Percentiles rank a stretch among this genome's conserved stretches.
These are phyloP conservation scores for Sycophila texana DNA, from an alignment of 2,888 invertebrate species.

Conservation along the genomic window DNA sequence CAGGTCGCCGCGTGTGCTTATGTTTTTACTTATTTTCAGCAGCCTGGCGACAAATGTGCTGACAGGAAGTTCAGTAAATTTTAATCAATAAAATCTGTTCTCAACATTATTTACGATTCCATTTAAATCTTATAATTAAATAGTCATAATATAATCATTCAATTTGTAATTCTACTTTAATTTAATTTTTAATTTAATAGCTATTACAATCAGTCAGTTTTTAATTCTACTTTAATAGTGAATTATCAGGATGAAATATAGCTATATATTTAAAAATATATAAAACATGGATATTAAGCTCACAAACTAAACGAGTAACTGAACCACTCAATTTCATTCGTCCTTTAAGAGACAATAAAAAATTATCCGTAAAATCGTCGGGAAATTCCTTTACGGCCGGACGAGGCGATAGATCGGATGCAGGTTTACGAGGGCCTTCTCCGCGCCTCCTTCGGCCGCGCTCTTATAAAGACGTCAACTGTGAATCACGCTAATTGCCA, in stretches of 20 bases:
- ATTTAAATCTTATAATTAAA: too few relatives aligned
- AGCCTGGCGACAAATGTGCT: conserved; percentile 32
- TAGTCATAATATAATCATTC: too few relatives aligned
- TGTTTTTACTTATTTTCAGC: conserved; percentile 20
- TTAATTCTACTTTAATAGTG: too few relatives aligned
- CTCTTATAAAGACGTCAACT: conserved; percentile 67
- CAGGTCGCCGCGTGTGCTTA: not conserved
- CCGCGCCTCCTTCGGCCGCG: not conserved
- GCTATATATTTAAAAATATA: too few relatives aligned
- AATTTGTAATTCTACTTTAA: too few relatives aligned
- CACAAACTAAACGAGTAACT: too few relatives aligned
- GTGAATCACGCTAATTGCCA: conserved; percentile 72
- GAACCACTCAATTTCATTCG: too few relatives aligned
- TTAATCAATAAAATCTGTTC: conserved; percentile 29
- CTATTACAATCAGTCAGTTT: too few relatives aligned
- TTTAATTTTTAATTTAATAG: not conserved
- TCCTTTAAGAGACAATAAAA: not conserved
- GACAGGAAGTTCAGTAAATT: conserved; percentile 28
- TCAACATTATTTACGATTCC: not conserved
- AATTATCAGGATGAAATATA: too few relatives aligned
- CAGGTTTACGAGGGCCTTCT: not conserved
- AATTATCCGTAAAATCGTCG: conserved; percentile 38
- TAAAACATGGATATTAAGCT: too few relatives aligned
- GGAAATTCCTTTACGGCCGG: conserved; percentile 26
- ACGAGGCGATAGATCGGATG: conserved; percentile 23